phyloP scores from a whole-genome alignment of 2,113 vertebrate genomes.

The Cavia porcellus region DNA sequence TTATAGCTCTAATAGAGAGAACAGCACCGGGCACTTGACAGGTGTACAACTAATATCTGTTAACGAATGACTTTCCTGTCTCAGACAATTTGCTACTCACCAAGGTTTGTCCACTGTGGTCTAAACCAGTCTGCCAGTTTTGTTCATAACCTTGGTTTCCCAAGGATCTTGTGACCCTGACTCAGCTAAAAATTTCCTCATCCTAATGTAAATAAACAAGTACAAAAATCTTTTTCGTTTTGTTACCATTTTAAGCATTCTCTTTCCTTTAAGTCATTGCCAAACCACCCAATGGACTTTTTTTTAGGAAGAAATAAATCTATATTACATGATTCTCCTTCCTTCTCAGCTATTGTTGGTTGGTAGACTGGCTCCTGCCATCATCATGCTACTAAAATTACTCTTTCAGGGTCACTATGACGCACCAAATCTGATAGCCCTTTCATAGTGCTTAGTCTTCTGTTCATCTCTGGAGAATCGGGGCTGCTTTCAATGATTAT shows the following conservation, averaged over 20 bases:
- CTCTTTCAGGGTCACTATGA: not conserved
- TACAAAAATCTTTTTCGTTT: conserved; percentile 13
- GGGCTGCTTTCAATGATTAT: not conserved
- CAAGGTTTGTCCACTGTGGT: not conserved
- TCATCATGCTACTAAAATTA: conserved; percentile 45
- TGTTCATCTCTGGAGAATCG: not conserved
- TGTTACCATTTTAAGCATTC: not conserved
- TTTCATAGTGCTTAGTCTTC: not conserved
- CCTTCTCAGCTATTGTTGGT: not conserved
- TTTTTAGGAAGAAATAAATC: conserved; percentile 49
- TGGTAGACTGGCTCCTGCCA: not conserved
- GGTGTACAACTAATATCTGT: not conserved
- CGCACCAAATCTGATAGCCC: not conserved
- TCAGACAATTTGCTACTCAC: not conserved
- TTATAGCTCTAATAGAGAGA: not conserved
- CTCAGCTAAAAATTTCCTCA: conserved; percentile 2
- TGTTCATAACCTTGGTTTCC: not conserved
- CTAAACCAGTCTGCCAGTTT: not conserved
- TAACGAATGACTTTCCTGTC: not conserved
- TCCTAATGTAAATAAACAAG: conserved; percentile 22
- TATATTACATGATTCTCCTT: not conserved
- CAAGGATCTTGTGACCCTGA: not conserved
- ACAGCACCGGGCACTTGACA: not conserved
- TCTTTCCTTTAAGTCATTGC: conserved; percentile 10
- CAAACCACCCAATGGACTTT: conserved; percentile 45